Percentiles rank a stretch among this genome's conserved stretches.
These are phyloP conservation scores for Neria commutata DNA, from an alignment of 2,888 invertebrate genomes.

Conservation along the genomic window DNA sequence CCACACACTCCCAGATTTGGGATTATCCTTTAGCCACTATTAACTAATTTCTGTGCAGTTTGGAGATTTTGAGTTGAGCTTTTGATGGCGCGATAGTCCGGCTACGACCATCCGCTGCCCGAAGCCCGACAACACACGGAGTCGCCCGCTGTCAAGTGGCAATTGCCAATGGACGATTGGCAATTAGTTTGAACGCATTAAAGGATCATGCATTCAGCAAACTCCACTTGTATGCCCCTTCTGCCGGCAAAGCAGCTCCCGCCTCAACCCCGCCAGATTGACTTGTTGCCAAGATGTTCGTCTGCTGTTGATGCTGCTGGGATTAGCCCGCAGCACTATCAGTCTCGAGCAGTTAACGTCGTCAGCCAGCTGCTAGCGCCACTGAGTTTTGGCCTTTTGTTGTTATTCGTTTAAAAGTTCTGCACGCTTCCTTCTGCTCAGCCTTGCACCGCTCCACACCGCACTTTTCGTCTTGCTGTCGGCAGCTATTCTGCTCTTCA, in stretches of 20 bases:
- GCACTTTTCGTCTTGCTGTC: background rate
- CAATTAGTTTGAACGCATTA: slow-evolving; percentile 53
- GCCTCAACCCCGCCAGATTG: slow-evolving; percentile 37
- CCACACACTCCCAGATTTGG: background rate
- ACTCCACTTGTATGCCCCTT: background rate
- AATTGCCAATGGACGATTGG: slow-evolving; percentile 26
- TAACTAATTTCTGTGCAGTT: slow-evolving; percentile 17
- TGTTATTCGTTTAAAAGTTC: background rate
- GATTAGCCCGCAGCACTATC: background rate
- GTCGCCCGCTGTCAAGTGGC: background rate
- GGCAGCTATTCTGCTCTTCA: background rate
- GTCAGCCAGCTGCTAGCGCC: no score
- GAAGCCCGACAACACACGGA: background rate
- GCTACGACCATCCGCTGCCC: background rate
- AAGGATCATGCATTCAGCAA: slow-evolving; percentile 31
- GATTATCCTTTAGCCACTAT: slow-evolving; percentile 11
- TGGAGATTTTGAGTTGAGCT: slow-evolving; percentile 17
- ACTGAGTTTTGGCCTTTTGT: no score
- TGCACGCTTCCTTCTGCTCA: background rate
- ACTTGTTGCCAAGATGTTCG: slow-evolving; percentile 51
- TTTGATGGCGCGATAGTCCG: background rate
- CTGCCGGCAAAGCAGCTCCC: background rate
- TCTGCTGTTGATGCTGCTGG: slow-evolving; percentile 8
- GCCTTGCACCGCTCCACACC: background rate
- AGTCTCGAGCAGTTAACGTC: background rate